Base-by-base conservation (phyloP, 2,113 vertebrate genomes). In the Aptenodytes patagonicus region DNA sequence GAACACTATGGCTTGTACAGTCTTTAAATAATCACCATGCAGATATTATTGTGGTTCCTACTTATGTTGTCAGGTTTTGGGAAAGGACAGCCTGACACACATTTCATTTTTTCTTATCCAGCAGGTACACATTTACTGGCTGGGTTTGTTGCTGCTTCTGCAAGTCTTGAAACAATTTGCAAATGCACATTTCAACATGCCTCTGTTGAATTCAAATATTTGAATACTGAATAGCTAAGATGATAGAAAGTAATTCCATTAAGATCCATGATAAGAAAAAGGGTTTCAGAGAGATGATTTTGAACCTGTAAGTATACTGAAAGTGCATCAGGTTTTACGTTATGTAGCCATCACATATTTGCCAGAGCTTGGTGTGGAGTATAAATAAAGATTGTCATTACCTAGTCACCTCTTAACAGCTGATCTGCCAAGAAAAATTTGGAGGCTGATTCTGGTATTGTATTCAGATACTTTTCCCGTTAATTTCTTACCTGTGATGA, bases 81-180 rank as follows among this genome's bases (percentile, higher is more conserved):
- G 20, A 70, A 95, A 95, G 82, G 83, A 87, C 36, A 79, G 40
- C 68, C 73, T 92, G 76, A 90, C 64, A 84, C 46, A 66, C 24
- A 79, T 86, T 97, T 91, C 3, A 10, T 88, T 57, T 96, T 91
- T 94, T 84, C 55, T 95, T 91, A 72, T 88, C 90, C 94, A 93
- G 52, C 32, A 95, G 70, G 60, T 73, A 77, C 38, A n/a, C 12
- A 47, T 91, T 95, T 95, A 91, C 92, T 85, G 69, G 66, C 55
- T 92, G 61, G 70, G 49, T 62, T 96, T 96, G 70, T 92, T 96
- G 47, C 49, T 93, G 42, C 19, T 64, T 65, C 80, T 94, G 91
- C 19, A 76, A 78, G 31, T 93, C 95, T 95, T 94, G 87, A 96
- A 97, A 95, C 70, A 92, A 94, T 96, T 97, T 97, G 38, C 69